Base-by-base conservation (phyloP, 2,888 invertebrate genomes). In the Leucoptera coffeella region DNA sequence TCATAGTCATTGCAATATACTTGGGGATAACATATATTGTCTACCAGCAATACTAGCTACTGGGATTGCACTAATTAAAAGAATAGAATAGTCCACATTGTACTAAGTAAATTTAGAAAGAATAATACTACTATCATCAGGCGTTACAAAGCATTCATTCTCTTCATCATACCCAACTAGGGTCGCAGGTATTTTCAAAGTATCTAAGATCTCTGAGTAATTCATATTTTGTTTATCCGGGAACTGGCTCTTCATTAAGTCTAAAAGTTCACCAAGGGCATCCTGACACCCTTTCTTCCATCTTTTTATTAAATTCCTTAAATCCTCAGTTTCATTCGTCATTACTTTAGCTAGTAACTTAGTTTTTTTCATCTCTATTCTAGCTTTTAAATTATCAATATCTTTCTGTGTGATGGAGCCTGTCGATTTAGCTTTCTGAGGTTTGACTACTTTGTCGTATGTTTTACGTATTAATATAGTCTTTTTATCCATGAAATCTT, bases 201-300 rank as follows among this genome's bases (percentile, higher is more conserved):
- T 53, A 32, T 56, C 36, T 8, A 76, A 46, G 32, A 77, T 57
- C 35, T 72, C 56, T 1, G 54, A 47, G 42, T 74, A 73, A 25
- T 56, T 59, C 50, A 71, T 59, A 27, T 56, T 47, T 13, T 50
- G 48, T 32, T 48, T 52, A 17, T 64, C 61, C 0, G 58, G 56
- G 32, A 56, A 48, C 27, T 62, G 64, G 2, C 39, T 47, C 30
- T 53, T 56, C 50, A 73, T 61, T 19, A 65, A 34, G 19, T 58
- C 58, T 39, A 74, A 52, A 9, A 76, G 46, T 29, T 74, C 65
- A 30, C 55, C 50, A 11, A 77, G 40, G 0, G 74, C 75, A 36
- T 57, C 55, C 33, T 73, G 72, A 32, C 75, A 75, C 2, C 71
- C 74, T 28, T 48, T 57, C 35, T 69, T 65, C 75, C 76, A 77